Base-by-base conservation (phyloP, 2,113 vertebrate genomes). In the Corythaeola cristata region DNA sequence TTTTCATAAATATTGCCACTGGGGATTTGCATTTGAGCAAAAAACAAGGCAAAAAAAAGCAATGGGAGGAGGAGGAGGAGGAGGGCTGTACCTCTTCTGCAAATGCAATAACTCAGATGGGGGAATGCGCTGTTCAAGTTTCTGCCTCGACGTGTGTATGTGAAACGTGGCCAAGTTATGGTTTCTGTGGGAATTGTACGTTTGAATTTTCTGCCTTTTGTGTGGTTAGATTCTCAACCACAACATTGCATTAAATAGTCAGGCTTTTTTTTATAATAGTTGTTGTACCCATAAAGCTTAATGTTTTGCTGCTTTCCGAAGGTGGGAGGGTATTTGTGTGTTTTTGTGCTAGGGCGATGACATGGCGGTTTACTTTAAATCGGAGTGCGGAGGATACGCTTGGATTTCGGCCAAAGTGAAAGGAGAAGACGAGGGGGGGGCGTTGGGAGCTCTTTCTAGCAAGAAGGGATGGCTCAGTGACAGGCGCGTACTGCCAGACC, bases 81-180 rank as follows among this genome's bases (percentile, higher is more conserved):
- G 71, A 92, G 83, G 81, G 49, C 56, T 12, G 72, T 68, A 81
- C 76, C 85, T 89, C 93, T 93, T 35, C 88, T 94, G 88, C 52
- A 82, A 77, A 84, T 74, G 50, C 90, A 80, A 14, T 75, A 90
- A 80, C 72, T 94, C 88, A 92, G 83, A 64, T 9, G 24, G 53
- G 72, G 69, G 93, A 97, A 91, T 5, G 52, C 1, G 2, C 92
- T 63, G 75, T 73, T 94, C 44, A 52, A 90, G 53, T 93, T 88
- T 94, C 94, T 93, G 96, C 76, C 90, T 94, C 92, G 96, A 96
- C n/a, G 68, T 94, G 79, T 60, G 52, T 10, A 62, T 90, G 92
- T 96, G 95, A 97, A 97, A 96, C 60, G 11, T 53, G 91, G 95
- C 96, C 96, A 96, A 95, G 96, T 96, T 93, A 84, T 96, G 96